A percentile compares a stretch with the other conserved stretches of the same genome.
phyloP scores from a whole-genome alignment of 2,797 vertebrate genomes.

The Mus minutoides region DNA sequence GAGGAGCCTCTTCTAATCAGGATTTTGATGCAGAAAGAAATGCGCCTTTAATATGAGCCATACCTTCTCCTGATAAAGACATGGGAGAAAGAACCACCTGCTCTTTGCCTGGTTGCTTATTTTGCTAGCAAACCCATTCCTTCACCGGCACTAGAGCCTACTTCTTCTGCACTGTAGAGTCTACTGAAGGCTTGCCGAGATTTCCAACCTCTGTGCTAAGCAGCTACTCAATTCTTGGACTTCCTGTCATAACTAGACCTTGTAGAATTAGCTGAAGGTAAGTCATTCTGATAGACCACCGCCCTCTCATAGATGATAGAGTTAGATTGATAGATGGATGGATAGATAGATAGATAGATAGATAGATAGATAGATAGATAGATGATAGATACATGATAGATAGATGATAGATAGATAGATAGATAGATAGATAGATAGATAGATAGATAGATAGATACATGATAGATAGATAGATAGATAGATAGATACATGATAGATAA shows the following conservation, averaged over 20 bases:
- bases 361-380: neutral
- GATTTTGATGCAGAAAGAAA: neutral
- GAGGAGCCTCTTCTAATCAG: neutral
- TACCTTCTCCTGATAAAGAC: neutral
- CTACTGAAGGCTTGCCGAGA: no score
- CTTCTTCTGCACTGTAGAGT: no score
- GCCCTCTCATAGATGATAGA: neutral
- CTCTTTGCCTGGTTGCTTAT: neutral
- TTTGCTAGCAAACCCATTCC: neutral
- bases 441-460: neutral
- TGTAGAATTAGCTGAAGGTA: neutral
- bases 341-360: neutral
- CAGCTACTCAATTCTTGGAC: neutral
- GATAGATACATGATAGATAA: neutral
- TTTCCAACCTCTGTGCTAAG: neutral
- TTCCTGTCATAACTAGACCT: neutral
- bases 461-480: neutral
- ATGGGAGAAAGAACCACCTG: no score
- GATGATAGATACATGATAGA: neutral
- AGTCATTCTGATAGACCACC: neutral
- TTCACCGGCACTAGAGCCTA: neutral
- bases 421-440: neutral
- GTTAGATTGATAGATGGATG: no score
- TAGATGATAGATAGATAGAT: no score
- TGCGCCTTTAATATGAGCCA: neutral